Conservation (phyloP, 2,113 vertebrate species). For the Phrynosoma platyrhinos region DNA sequence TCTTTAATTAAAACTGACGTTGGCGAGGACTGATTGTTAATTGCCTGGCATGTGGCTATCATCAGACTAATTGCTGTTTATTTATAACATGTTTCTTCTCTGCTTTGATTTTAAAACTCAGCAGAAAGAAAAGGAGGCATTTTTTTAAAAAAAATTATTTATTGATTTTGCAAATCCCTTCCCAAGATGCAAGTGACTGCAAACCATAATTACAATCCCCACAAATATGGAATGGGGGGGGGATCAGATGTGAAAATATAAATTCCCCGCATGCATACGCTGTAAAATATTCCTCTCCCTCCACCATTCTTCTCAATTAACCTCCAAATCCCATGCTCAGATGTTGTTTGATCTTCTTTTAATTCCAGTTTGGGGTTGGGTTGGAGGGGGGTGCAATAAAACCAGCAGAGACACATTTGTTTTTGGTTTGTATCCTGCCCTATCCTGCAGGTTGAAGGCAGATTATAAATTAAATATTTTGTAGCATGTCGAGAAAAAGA, state of each 20-base stretch:
- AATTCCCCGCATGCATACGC: background rate
- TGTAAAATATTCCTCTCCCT: background rate
- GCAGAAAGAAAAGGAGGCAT: background rate
- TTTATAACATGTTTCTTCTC: background rate
- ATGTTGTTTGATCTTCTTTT: constrained; percentile 18
- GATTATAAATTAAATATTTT: constrained; percentile 4
- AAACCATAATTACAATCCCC: background rate
- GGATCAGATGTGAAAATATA: background rate
- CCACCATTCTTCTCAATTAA: background rate
- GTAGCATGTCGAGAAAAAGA: background rate
- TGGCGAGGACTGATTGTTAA: constrained; percentile 11
- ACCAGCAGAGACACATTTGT: background rate
- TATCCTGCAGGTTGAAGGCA: constrained; percentile 8
- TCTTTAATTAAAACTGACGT: constrained; percentile 16
- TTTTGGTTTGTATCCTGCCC: background rate
- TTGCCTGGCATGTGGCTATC: background rate
- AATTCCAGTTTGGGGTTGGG: constrained; percentile 1
- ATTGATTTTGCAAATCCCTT: background rate
- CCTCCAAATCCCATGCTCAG: background rate
- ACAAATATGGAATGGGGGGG: background rate
- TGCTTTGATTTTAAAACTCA: background rate
- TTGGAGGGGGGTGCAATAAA: background rate
- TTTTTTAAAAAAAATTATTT: background rate
- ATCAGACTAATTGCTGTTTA: background rate
- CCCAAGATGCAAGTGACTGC: background rate